phyloP scores from a whole-genome alignment of 2,797 vertebrate genomes.

The Crenuchus spilurus region DNA sequence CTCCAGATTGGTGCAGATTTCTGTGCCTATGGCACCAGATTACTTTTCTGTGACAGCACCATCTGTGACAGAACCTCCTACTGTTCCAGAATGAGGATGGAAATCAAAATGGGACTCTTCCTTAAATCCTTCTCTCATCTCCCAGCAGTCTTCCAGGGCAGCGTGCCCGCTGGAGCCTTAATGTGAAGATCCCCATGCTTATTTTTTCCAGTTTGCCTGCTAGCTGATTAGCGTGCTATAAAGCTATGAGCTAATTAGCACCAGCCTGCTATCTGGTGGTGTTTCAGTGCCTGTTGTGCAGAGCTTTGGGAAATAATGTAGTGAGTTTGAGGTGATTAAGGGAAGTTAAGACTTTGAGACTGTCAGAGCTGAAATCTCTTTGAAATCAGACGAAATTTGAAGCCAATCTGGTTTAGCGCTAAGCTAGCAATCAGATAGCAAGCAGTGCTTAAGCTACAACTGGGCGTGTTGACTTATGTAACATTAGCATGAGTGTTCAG shows the following conservation, averaged over 20 bases:
- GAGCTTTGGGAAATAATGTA: too few species aligned
- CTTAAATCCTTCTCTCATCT: background rate
- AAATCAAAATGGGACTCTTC: background rate
- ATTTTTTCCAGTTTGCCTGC: background rate
- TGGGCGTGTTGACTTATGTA: too few species aligned
- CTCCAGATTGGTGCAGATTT: slow-evolving; percentile 28
- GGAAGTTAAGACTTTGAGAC: background rate
- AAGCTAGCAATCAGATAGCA: background rate
- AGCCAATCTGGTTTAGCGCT: background rate
- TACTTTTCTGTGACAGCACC: slow-evolving; percentile 4
- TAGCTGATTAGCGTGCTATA: background rate
- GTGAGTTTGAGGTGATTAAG: background rate
- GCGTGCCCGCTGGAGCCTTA: background rate
- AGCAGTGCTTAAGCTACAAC: background rate
- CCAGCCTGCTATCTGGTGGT: too few species aligned
- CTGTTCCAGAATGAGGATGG: slow-evolving; percentile 1
- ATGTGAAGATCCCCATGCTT: background rate
- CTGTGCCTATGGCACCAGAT: background rate
- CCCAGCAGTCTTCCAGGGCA: background rate
- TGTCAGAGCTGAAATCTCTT: background rate
- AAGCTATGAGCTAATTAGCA: too few species aligned
- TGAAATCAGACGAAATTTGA: background rate
- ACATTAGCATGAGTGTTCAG: too few species aligned
- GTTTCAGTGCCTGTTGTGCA: too few species aligned
- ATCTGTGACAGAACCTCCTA: slow-evolving; percentile 8